Base-by-base conservation (phyloP, 2,797 vertebrate species). In the Morus bassanus region DNA sequence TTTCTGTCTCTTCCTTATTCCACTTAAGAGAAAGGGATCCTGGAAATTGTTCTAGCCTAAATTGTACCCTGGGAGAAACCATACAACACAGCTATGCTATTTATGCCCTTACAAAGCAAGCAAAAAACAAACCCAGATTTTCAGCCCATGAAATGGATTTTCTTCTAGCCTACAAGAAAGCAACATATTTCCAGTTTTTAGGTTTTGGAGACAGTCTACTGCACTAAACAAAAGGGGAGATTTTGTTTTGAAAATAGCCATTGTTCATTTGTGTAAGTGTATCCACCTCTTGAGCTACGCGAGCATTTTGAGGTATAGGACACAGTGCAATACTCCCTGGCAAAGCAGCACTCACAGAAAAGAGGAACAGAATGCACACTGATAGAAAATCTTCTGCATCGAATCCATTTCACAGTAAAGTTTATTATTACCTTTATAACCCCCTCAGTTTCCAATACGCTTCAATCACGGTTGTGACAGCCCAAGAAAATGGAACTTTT, bases 401-500 rank as follows among this genome's bases (percentile, higher is more conserved):
- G 85, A 96, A 93, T 75, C 28, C 54, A 88, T 88, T 65, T 92
- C 77, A 95, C 90, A 94, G 92, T 75, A 27, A 73, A 87, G 56
- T 94, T 96, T 87, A 74, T 93, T 64, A 90, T 46, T 75, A 95
- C 83, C 60, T 95, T 88, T 87, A 78, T 59, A 92, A 54, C 37
- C n/a, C 45, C 5, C 89, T 78, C 81, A 53, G 51, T 93, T 96
- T 95, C 92, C 85, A 85, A 51, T 65, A 78, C 1, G 2, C 57
- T 93, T 85, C 93, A 94, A 70, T 91, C 89, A 64, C 4, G 10
- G 80, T 88, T 93, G 88, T 87, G 89, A 98, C 98, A 98, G 98
- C 98, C 98, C 98, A 98, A 98, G 98, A 98, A 99, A 99, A 99
- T 94, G 98, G 98, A 99, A 99, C 98, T 99, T 99, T 99, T 98